Conservation (phyloP, 2,797 vertebrate species). For the Rhinogobio ventralis region DNA sequence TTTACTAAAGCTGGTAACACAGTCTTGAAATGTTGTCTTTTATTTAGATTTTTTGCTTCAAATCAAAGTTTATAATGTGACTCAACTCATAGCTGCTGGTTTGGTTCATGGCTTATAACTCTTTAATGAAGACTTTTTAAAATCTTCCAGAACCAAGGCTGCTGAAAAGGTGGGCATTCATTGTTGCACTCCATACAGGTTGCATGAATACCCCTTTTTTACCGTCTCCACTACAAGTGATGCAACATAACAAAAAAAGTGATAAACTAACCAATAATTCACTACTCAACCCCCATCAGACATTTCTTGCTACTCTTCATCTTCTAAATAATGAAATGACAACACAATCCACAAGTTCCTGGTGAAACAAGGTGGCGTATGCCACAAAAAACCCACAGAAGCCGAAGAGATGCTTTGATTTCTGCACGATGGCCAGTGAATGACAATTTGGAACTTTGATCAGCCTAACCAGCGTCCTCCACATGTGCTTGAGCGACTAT, state of each 20-base stretch:
- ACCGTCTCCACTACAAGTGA: neutral
- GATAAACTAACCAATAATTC: neutral
- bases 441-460: constrained; percentile 57
- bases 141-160: neutral
- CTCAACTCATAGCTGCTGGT: neutral
- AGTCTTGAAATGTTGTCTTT: neutral
- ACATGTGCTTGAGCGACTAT: constrained; percentile 38
- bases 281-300: neutral
- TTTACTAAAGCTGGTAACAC: neutral
- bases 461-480: constrained; percentile 8
- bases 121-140: neutral
- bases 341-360: constrained; percentile 31
- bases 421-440: constrained; percentile 31
- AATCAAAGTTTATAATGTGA: neutral
- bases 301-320: neutral
- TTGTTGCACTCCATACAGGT: neutral
- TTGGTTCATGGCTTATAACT: neutral
- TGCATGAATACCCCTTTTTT: neutral
- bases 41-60: neutral
- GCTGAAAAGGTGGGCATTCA: neutral
- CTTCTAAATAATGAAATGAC: neutral
- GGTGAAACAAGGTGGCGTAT: neutral
- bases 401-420: constrained; percentile 39
- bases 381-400: constrained; percentile 5
- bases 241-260: neutral